phyloP scores from a whole-genome alignment of 2,797 vertebrate species.

The Sparus aurata region DNA sequence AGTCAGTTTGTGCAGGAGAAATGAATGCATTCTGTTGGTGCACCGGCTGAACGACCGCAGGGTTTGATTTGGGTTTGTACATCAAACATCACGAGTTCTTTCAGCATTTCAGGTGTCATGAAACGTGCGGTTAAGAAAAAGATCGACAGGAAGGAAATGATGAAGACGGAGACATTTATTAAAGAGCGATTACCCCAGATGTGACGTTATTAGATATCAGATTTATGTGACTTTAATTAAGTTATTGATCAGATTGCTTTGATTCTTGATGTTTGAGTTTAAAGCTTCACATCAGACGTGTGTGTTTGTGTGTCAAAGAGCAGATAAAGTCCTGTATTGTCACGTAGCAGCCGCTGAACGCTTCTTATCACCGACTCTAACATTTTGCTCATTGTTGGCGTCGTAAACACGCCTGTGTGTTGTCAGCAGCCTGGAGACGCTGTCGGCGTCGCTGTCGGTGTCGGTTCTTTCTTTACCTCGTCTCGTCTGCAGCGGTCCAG shows the following conservation, averaged over 20 bases:
- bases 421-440: neutral
- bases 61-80: too few relatives aligned
- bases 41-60: too few relatives aligned
- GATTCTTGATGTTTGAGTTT: neutral
- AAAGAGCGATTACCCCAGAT: neutral
- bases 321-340: constrained; percentile 11
- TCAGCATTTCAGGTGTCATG: too few relatives aligned
- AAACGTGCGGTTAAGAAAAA: too few relatives aligned
- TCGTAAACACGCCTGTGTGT: constrained; percentile 17
- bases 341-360: constrained; percentile 24
- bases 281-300: neutral
- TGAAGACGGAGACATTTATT: too few relatives aligned
- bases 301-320: constrained; percentile 2
- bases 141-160: too few relatives aligned
- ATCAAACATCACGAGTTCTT: too few relatives aligned
- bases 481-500: constrained; percentile 30
- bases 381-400: neutral
- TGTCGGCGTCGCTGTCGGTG: too few relatives aligned
- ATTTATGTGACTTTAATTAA: neutral
- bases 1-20: too few relatives aligned
- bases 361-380: constrained; percentile 44
- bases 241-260: neutral
- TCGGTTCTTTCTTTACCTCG: neutral
- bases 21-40: too few relatives aligned
- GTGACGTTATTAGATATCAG: neutral